Evolutionary conservation across 2,888 invertebrate species (phyloP).

Genomic region (Clivina fossor): DNA sequence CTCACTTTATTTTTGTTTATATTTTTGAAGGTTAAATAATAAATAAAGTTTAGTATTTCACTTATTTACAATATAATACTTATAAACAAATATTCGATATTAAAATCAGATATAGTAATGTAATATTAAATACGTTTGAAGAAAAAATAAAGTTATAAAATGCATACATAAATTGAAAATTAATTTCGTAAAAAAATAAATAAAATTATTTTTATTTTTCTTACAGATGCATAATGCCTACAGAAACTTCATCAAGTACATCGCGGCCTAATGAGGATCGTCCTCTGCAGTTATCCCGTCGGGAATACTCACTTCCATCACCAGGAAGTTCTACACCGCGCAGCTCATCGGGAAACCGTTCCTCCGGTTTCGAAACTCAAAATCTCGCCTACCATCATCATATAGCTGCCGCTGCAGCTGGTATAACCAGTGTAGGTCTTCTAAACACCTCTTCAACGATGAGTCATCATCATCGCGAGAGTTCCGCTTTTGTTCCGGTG

Average conservation of each 20-base stretch:
- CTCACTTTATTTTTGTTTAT: too few species aligned
- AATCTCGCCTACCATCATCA: slow-evolving; percentile 67
- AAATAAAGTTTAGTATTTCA: too few species aligned
- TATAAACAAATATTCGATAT: too few species aligned
- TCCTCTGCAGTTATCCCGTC: slow-evolving; percentile 58
- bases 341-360: slow-evolving; percentile 61
- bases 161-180: not conserved
- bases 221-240: slow-evolving; percentile 35
- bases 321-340: slow-evolving; percentile 61
- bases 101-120: too few species aligned
- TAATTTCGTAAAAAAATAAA: not conserved
- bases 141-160: not conserved
- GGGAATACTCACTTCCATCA: slow-evolving; percentile 55
- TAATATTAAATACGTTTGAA: not conserved
- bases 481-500: slow-evolving; percentile 86
- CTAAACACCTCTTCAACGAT: slow-evolving; percentile 42
- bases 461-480: slow-evolving; percentile 68
- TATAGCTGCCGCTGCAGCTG: slow-evolving; percentile 52
- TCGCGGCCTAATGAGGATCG: slow-evolving; percentile 47
- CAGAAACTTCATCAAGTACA: slow-evolving; percentile 28
- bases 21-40: too few species aligned
- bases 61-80: too few species aligned
- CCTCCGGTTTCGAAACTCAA: slow-evolving; percentile 64
- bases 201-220: not conserved
- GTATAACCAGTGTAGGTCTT: slow-evolving; percentile 45